A percentile compares a stretch with the other conserved stretches of the same genome.
Conservation (phyloP, 2,113 vertebrate species). For the Symphodus melops region DNA sequence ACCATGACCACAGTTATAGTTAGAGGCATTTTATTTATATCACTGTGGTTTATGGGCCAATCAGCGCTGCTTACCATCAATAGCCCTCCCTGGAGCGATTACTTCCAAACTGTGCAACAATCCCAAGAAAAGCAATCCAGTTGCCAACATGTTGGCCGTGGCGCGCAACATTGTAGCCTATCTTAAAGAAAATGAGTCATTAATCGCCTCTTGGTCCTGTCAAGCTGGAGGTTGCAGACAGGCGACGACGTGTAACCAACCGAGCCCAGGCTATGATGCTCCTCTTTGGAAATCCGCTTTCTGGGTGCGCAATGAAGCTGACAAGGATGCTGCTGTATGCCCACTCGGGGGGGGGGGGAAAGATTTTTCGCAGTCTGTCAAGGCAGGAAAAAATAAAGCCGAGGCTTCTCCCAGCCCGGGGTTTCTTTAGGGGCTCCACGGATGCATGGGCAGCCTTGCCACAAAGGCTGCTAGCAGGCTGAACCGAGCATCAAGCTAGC, state of each 20-base stretch:
- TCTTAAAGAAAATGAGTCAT: slow-evolving; percentile 65
- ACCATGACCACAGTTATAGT: slow-evolving; percentile 3
- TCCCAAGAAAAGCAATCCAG: slow-evolving; percentile 79
- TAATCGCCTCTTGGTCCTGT: slow-evolving; percentile 72
- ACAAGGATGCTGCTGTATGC: slow-evolving; percentile 52
- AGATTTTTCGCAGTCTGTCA: slow-evolving; percentile 46
- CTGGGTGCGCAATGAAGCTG: slow-evolving; percentile 54
- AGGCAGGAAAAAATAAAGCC: slow-evolving; percentile 32
- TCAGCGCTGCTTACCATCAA: slow-evolving; percentile 79
- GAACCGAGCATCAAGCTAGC: slow-evolving; percentile 74
- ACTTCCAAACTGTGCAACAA: slow-evolving; percentile 83
- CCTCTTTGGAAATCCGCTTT: slow-evolving; percentile 55
- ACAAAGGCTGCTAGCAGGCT: slow-evolving; percentile 77
- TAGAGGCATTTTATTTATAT: background rate
- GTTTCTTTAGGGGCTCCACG: slow-evolving; percentile 65
- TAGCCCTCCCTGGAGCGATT: slow-evolving; percentile 71
- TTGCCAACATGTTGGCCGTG: slow-evolving; percentile 71
- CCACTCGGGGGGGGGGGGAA: slow-evolving; percentile 20
- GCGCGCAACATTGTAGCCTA: slow-evolving; percentile 74
- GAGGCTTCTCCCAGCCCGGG: slow-evolving; percentile 70
- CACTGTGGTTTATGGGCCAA: background rate
- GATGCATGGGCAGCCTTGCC: slow-evolving; percentile 76
- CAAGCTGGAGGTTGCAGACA: slow-evolving; percentile 69
- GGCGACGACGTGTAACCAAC: slow-evolving; percentile 64
- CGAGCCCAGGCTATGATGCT: slow-evolving; percentile 58